A percentile compares a stretch with the other conserved stretches of the same genome.
Conservation (phyloP, 2,797 vertebrate genomes). For the Tauraco hartlaubi region DNA sequence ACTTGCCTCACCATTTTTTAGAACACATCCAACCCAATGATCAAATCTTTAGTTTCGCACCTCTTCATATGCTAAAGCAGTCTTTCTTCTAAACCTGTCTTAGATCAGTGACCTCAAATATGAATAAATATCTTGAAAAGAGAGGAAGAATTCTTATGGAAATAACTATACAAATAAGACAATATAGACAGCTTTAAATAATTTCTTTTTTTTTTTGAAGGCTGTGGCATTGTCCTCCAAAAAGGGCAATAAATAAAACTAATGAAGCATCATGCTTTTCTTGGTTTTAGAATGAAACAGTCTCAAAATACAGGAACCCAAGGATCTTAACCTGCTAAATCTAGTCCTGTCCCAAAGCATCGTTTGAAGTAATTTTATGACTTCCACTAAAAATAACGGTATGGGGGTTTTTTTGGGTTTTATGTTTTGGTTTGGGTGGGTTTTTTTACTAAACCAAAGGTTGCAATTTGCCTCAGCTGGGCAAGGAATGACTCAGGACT, state of each 20-base stretch:
- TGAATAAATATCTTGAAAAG: not conserved
- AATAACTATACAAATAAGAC: not conserved
- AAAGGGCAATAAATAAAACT: not conserved
- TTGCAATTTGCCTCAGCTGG: not conserved
- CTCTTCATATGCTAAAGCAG: not conserved
- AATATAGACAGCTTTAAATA: not conserved
- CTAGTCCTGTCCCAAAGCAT: not conserved
- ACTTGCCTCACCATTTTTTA: not conserved
- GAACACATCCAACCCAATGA: not conserved
- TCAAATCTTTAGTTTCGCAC: not conserved
- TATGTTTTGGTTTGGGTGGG: not conserved
- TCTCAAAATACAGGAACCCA: not conserved
- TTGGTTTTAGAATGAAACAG: not conserved
- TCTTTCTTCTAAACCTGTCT: not conserved
- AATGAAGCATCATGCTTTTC: not conserved
- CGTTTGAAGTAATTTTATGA: not conserved
- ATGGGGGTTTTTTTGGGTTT: not conserved
- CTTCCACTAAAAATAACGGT: not conserved
- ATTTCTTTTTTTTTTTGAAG: not conserved
- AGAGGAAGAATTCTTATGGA: not conserved
- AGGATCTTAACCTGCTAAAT: not conserved
- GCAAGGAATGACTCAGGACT: not conserved
- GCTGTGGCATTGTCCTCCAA: not conserved
- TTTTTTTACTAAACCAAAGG: not conserved
- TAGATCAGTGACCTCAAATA: not conserved